A percentile compares a stretch with the other conserved stretches of the same genome.
phyloP scores from a whole-genome alignment of 2,888 invertebrate species.

The Patella pellucida region DNA sequence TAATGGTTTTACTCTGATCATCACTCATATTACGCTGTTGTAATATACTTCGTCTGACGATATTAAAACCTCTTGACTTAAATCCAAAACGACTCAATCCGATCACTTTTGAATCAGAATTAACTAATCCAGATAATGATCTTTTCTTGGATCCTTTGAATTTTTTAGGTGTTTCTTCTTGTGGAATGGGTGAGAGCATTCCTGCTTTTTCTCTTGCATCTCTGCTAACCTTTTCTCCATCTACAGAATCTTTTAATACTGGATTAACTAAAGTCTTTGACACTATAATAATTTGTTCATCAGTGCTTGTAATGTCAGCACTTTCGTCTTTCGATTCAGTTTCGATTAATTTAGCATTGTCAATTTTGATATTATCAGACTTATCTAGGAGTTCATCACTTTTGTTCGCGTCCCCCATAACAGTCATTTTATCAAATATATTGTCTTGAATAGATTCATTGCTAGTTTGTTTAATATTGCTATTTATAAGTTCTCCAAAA shows the following conservation, averaged over 20 bases:
- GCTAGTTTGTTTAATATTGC: not conserved
- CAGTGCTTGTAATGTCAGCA: not conserved
- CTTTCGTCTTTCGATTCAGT: not conserved
- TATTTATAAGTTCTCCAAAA: not conserved
- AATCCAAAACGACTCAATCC: conserved; percentile 10
- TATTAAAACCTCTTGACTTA: conserved; percentile 22
- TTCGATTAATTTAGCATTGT: not conserved
- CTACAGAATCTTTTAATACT: not conserved
- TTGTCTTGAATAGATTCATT: not conserved
- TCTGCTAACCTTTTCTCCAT: not conserved
- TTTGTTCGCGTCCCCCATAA: not conserved
- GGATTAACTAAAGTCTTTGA: not conserved
- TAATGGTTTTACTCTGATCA: not conserved
- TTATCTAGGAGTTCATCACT: not conserved
- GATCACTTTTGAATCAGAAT: conserved; percentile 24
- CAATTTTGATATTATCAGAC: conserved; percentile 9
- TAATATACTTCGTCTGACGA: conserved; percentile 25
- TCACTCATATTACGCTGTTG: conserved; percentile 12
- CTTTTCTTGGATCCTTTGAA: conserved; percentile 20
- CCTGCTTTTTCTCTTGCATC: not conserved
- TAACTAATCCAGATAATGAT: not conserved
- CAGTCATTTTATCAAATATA: not conserved
- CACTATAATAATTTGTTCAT: not conserved
- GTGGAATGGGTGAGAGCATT: not conserved
- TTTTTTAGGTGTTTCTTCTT: conserved; percentile 50